Evolutionary conservation across 2,888 invertebrate genomes (phyloP).

Genomic region (Caenorhabditis sp.): DNA sequence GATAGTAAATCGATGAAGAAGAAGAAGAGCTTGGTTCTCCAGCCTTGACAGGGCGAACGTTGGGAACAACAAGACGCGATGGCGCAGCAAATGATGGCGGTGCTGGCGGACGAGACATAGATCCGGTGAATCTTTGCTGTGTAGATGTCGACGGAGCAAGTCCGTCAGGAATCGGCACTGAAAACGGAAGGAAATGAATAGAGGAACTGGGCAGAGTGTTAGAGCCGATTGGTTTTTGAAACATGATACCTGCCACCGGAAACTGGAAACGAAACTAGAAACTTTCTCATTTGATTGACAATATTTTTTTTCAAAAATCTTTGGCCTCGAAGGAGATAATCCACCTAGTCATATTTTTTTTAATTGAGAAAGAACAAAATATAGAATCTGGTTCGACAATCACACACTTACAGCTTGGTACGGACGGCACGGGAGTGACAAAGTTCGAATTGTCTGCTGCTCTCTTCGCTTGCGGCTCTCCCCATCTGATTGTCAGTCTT

Average conservation of each 20-base stretch:
- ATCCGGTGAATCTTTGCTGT: slow-evolving; percentile 83
- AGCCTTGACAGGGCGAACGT: slow-evolving; percentile 53
- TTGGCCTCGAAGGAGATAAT: neutral
- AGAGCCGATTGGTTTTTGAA: slow-evolving; percentile 40
- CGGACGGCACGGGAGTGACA: slow-evolving; percentile 78
- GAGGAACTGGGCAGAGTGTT: slow-evolving; percentile 7
- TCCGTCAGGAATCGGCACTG: slow-evolving; percentile 71
- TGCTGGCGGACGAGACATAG: slow-evolving; percentile 84
- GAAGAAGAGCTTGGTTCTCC: slow-evolving; percentile 41
- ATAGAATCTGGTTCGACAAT: neutral
- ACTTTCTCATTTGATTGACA: slow-evolving; percentile 18
- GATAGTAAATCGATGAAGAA: slow-evolving; percentile 88
- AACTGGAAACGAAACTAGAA: slow-evolving; percentile 30
- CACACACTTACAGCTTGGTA: slow-evolving; percentile 71
- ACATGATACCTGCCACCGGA: slow-evolving; percentile 32
- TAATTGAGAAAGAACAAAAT: too few species aligned
- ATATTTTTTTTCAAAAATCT: neutral
- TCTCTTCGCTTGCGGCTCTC: slow-evolving; percentile 91
- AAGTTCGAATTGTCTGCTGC: slow-evolving; percentile 74
- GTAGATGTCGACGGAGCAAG: slow-evolving; percentile 71
- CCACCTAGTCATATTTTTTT: too few species aligned
- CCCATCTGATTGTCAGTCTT: slow-evolving; percentile 98
- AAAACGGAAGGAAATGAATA: slow-evolving; percentile 18
- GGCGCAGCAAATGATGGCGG: slow-evolving; percentile 85
- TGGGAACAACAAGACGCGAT: slow-evolving; percentile 66